Evolutionary conservation across 2,113 vertebrate species (phyloP), one percentile per base, ranked within the genome.

Genomic region (Muntiacus muntjak): DNA sequence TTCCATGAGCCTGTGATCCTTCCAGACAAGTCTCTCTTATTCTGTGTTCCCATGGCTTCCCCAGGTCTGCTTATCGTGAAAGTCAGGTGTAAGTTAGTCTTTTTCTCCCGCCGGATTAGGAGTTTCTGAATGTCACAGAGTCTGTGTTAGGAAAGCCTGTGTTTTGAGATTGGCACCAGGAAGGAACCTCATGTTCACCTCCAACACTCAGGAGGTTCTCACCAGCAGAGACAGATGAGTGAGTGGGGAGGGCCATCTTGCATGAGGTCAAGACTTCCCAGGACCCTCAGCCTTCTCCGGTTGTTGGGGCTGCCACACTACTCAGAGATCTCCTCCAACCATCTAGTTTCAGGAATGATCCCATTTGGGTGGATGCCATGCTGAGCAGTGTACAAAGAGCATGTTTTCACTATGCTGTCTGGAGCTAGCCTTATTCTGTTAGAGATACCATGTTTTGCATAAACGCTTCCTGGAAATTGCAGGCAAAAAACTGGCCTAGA

Each of bases 351-450:
- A 81, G 79, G 23, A 81, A 50, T 13, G 7, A 52, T 36, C 43
- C 36, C 60, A 54, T 79, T 52, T 79, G 36, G 25, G 57, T 14
- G 76, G 28, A 50, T 78, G 43, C 21, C 16, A 43, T 62, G 64
- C 40, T 82, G 43, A 83, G 87, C 81, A 71, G n/a, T 50, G 19
- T 10, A 30, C 7, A 36, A 23, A 76, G 67, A 74, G n/a, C 67
- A 23, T 74, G 33, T 81, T 94, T 94, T 88, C 33, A 40, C 21
- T 52, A 52, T 89, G 33, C 26, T 40, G 12, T 92, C 88, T 87
- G 60, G 33, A 64, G 6, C 47, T 57, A 17, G 14, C 28, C 76
- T 95, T 47, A 15, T 43, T 60, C n/a, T 67, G 4, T 15, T 90
- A 60, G 45, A 84, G 30, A 26, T 5, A 7, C 6, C 7, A 28